Evolutionary conservation across 2,113 vertebrate species (phyloP).

Genomic region (Pachypanchax playfairii): DNA sequence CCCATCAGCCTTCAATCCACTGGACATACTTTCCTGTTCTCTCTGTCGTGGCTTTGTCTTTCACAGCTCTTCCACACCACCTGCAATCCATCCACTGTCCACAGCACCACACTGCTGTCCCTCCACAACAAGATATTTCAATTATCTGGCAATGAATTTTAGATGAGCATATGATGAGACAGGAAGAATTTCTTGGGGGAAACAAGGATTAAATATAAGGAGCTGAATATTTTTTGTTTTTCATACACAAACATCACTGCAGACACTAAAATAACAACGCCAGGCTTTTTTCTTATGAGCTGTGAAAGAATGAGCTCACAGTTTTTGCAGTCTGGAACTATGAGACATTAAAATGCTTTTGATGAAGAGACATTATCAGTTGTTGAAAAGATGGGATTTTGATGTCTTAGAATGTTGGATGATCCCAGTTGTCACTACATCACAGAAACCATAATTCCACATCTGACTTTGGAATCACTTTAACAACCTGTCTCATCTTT

Average conservation of each 20-base stretch:
- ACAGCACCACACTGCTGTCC: conserved; percentile 45
- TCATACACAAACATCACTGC: not conserved
- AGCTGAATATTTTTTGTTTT: not conserved
- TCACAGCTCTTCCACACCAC: conserved; percentile 64
- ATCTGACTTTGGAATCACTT: not conserved
- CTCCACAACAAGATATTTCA: conserved; percentile 16
- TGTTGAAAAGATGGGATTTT: not conserved
- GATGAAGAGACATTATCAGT: not conserved
- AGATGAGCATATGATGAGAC: not conserved
- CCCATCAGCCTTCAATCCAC: conserved; percentile 66
- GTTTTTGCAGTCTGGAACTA: not conserved
- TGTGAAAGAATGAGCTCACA: not conserved
- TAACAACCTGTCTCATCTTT: not conserved
- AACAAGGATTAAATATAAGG: not conserved
- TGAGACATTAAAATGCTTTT: not conserved
- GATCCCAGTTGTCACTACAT: not conserved
- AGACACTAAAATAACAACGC: not conserved
- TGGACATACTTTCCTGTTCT: conserved; percentile 70
- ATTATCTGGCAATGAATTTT: conserved; percentile 2
- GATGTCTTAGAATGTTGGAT: not conserved
- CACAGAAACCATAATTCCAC: not conserved
- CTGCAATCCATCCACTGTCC: conserved; percentile 65
- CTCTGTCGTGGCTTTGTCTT: conserved; percentile 72
- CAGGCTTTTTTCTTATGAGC: not conserved
- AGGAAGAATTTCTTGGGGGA: not conserved